Conservation (phyloP, 2,113 vertebrate species). For the Varanus komodoensis region DNA sequence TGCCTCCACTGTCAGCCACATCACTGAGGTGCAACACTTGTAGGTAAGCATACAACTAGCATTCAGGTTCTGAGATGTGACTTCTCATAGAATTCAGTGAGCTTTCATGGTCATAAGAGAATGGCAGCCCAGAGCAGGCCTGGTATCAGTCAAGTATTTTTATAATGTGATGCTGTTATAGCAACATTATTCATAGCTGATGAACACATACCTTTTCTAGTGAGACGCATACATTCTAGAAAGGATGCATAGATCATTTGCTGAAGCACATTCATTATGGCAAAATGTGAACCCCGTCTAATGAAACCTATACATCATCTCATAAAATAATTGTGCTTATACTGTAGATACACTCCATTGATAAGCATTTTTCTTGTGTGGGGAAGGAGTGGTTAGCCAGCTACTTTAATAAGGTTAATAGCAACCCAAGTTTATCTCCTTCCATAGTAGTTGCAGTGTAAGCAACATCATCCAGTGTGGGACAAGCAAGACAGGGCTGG, state of each 20-base stretch:
- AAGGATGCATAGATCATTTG: slow-evolving; percentile 83
- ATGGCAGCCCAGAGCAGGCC: slow-evolving; percentile 63
- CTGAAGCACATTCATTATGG: slow-evolving; percentile 79
- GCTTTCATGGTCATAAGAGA: slow-evolving; percentile 54
- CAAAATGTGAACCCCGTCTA: slow-evolving; percentile 78
- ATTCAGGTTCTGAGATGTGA: slow-evolving; percentile 48
- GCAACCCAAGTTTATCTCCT: neutral
- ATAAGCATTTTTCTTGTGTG: slow-evolving; percentile 23
- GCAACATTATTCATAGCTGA: slow-evolving; percentile 83
- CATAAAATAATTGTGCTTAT: slow-evolving; percentile 77
- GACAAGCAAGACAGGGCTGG: neutral
- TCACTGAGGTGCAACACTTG: neutral
- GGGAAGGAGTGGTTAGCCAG: slow-evolving; percentile 50
- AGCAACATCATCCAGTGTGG: neutral
- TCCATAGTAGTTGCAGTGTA: slow-evolving; percentile 33
- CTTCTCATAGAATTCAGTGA: neutral
- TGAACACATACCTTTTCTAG: slow-evolving; percentile 82
- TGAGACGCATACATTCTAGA: slow-evolving; percentile 81
- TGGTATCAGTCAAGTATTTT: slow-evolving; percentile 74
- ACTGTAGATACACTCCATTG: slow-evolving; percentile 75
- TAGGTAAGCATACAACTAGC: neutral
- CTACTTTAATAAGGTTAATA: slow-evolving; percentile 46
- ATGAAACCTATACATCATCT: slow-evolving; percentile 85
- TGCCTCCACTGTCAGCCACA: neutral
- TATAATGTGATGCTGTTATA: slow-evolving; percentile 66